Evolutionary conservation across 1,140 invertebrate species (phyloP).

Genomic region (Drosophila bipectinata): DNA sequence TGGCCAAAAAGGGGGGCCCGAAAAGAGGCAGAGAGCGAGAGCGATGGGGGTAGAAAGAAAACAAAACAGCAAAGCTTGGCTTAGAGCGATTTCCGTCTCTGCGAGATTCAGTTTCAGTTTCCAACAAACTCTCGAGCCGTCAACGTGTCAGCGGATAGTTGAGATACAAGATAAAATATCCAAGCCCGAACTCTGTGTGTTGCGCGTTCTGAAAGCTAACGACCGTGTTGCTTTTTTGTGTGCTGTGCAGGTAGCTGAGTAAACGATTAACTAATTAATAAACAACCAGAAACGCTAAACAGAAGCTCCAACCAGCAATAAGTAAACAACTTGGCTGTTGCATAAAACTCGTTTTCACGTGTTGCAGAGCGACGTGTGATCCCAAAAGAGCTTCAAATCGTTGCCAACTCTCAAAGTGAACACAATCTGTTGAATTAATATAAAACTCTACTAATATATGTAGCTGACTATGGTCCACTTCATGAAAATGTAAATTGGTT

Average conservation of each 20-base stretch:
- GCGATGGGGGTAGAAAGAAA: conserved; percentile 15
- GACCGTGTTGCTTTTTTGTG: conserved; percentile 12
- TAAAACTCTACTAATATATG: conserved; percentile 9
- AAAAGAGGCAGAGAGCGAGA: conserved; percentile 17
- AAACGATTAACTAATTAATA: conserved; percentile 10
- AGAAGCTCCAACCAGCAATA: conserved; percentile 20
- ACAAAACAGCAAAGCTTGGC: conserved; percentile 40
- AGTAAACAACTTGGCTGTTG: conserved; percentile 52
- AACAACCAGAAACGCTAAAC: conserved; percentile 20
- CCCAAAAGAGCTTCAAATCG: conserved; percentile 36
- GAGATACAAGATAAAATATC: background rate
- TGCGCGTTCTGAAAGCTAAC: conserved; percentile 43
- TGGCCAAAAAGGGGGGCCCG: conserved; percentile 59
- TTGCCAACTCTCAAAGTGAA: conserved; percentile 40
- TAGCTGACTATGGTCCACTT: conserved; percentile 39
- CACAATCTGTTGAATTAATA: conserved; percentile 7
- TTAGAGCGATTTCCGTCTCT: conserved; percentile 54
- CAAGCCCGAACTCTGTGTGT: conserved; percentile 27
- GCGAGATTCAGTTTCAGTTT: conserved; percentile 42
- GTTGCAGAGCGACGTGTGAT: conserved; percentile 41
- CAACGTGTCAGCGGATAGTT: conserved; percentile 65
- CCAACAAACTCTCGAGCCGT: conserved; percentile 66
- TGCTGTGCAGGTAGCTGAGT: conserved; percentile 54
- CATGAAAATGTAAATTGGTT: conserved; percentile 24
- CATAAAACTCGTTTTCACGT: conserved; percentile 78